These are phyloP conservation scores for Spizaetus ornatus DNA, from an alignment of 2,113 vertebrate genomes.

Conservation along the genomic window DNA sequence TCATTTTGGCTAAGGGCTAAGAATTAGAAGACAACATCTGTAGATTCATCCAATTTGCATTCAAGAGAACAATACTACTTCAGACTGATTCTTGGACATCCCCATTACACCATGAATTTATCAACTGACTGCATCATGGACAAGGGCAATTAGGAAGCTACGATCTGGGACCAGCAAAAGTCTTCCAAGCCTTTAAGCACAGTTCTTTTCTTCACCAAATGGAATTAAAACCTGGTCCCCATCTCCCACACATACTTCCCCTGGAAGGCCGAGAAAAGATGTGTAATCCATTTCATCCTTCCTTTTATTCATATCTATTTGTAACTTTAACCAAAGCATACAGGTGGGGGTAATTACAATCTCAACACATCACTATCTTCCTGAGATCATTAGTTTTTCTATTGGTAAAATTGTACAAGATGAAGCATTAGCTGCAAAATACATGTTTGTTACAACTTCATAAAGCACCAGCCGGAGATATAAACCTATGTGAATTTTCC, in stretches of 20 bases:
- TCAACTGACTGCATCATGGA: not conserved
- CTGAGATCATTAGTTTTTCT: not conserved
- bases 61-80: not conserved
- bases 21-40: not conserved
- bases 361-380: not conserved
- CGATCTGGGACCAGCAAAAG: not conserved
- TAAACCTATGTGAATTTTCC: not conserved
- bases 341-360: not conserved
- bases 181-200: not conserved
- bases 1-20: not conserved
- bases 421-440: not conserved
- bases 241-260: not conserved
- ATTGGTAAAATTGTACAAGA: not conserved
- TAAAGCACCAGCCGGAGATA: not conserved
- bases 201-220: not conserved
- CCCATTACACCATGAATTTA: not conserved
- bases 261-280: not conserved
- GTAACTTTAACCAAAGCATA: not conserved
- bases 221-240: not conserved
- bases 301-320: constrained; percentile 20
- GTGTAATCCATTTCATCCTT: not conserved
- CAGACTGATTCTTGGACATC: not conserved
- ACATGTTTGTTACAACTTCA: not conserved
- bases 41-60: not conserved
- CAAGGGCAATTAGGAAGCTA: not conserved